phyloP scores from a whole-genome alignment of 1,140 invertebrate genomes.

The Lasaia peninsularis region DNA sequence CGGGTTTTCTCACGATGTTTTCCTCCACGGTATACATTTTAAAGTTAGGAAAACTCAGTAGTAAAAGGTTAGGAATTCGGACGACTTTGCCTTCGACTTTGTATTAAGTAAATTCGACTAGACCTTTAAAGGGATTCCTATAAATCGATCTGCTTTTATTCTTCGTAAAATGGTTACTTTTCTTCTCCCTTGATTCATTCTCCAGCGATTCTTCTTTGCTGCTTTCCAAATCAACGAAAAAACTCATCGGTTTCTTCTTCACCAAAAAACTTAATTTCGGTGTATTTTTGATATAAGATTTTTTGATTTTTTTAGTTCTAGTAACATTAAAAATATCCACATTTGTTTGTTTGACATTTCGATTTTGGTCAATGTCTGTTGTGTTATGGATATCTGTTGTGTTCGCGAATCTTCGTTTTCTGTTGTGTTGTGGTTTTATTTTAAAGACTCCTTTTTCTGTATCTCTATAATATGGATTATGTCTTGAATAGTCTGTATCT shows the following conservation, averaged over 20 bases:
- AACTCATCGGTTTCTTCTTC: slow-evolving; percentile 3
- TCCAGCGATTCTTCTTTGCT: neutral
- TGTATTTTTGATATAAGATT: neutral
- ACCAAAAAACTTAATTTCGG: neutral
- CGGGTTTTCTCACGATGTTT: too few relatives aligned
- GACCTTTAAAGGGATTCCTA: neutral
- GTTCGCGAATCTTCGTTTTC: slow-evolving; percentile 42
- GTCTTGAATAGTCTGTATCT: slow-evolving; percentile 31
- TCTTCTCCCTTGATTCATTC: neutral
- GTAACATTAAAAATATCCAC: neutral
- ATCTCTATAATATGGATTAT: slow-evolving; percentile 16
- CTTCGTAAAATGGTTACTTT: neutral
- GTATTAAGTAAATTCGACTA: too few relatives aligned
- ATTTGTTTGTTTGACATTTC: neutral
- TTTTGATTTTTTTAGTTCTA: neutral
- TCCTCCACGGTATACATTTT: too few relatives aligned
- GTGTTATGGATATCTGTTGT: slow-evolving; percentile 21
- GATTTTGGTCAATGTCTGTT: too few relatives aligned
- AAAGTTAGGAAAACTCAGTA: too few relatives aligned
- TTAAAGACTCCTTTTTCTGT: slow-evolving; percentile 25
- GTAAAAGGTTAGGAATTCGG: too few relatives aligned
- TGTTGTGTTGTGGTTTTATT: slow-evolving; percentile 22
- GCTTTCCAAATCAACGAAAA: slow-evolving; percentile 1
- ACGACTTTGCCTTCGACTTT: too few relatives aligned
- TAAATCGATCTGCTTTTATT: neutral